Conservation (phyloP, 2,113 vertebrate genomes). For the Phalacrocorax carbo region DNA sequence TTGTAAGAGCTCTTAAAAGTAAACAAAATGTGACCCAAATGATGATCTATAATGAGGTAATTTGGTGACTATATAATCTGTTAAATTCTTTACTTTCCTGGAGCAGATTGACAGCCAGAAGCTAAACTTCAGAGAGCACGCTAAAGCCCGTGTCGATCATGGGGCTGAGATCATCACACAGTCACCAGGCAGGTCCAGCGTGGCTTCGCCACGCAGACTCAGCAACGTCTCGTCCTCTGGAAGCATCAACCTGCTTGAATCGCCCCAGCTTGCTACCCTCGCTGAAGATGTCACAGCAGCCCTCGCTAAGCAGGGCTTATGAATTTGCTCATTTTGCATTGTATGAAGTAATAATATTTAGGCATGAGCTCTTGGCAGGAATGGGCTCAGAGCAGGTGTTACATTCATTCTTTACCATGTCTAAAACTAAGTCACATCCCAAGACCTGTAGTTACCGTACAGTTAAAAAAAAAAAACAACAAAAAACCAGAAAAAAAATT, state of each 20-base stretch:
- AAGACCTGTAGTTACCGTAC: slow-evolving; percentile 77
- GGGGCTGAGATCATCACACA: slow-evolving; percentile 92
- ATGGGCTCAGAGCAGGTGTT: slow-evolving; percentile 83
- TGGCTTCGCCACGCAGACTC: slow-evolving; percentile 86
- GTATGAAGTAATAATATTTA: slow-evolving; percentile 76
- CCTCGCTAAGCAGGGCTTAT: slow-evolving; percentile 98
- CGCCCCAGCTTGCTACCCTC: slow-evolving; percentile 92
- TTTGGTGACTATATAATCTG: background rate
- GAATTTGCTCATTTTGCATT: slow-evolving; percentile 75
- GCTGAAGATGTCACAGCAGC: slow-evolving; percentile 97
- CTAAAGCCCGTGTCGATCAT: slow-evolving; percentile 92
- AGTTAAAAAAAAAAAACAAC: background rate
- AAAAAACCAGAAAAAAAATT: background rate
- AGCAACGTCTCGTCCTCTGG: slow-evolving; percentile 96
- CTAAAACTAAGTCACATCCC: slow-evolving; percentile 73
- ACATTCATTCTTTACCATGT: slow-evolving; percentile 74
- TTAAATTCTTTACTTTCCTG: slow-evolving; percentile 25
- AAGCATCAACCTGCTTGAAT: slow-evolving; percentile 95
- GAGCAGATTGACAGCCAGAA: slow-evolving; percentile 95
- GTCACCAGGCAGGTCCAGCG: slow-evolving; percentile 86
- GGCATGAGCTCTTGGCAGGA: slow-evolving; percentile 82
- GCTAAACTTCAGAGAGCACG: slow-evolving; percentile 88
- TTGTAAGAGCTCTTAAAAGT: background rate
- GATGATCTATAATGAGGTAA: rapidly evolving
- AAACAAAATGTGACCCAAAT: background rate